Conservation (phyloP, 2,888 invertebrate genomes). For the Drosophila meridionalis region DNA sequence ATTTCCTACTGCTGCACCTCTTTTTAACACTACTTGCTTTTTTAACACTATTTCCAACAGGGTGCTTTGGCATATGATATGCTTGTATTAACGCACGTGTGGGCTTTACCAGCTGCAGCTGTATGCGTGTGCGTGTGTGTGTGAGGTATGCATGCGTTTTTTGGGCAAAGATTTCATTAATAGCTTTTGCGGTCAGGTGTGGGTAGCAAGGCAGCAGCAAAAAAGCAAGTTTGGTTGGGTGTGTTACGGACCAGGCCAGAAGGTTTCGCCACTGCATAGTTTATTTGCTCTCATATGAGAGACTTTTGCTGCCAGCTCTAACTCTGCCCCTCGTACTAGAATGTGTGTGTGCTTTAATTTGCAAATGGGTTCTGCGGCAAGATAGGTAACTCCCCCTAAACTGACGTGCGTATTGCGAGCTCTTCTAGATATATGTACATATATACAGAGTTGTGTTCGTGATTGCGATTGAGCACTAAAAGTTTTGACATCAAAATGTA, state of each 20-base stretch:
- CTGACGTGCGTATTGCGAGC: neutral
- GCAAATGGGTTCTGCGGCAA: conserved; percentile 52
- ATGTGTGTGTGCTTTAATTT: conserved; percentile 50
- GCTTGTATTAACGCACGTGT: conserved; percentile 20
- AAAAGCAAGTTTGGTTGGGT: neutral
- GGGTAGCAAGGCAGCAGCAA: conserved; percentile 11
- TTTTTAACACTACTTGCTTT: neutral
- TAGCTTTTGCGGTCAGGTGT: conserved; percentile 57
- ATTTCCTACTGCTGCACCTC: neutral
- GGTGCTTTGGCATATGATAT: conserved; percentile 6
- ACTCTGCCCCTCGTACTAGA: neutral
- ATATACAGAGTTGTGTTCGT: neutral
- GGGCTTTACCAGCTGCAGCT: conserved; percentile 10
- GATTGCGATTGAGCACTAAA: too few species aligned
- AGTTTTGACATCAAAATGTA: too few species aligned
- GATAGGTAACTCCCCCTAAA: neutral
- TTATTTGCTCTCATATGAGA: conserved; percentile 56
- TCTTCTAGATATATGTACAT: neutral
- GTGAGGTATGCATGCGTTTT: conserved; percentile 35
- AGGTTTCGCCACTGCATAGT: conserved; percentile 40
- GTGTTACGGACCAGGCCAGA: neutral
- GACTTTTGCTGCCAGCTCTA: conserved; percentile 16
- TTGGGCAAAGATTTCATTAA: conserved; percentile 77
- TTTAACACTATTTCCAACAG: conserved; percentile 14
- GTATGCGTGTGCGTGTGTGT: neutral